Percentiles rank a stretch among this genome's conserved stretches.
Evolutionary conservation across 2,113 vertebrate genomes (phyloP).

Genomic region (Saimiri boliviensis): DNA sequence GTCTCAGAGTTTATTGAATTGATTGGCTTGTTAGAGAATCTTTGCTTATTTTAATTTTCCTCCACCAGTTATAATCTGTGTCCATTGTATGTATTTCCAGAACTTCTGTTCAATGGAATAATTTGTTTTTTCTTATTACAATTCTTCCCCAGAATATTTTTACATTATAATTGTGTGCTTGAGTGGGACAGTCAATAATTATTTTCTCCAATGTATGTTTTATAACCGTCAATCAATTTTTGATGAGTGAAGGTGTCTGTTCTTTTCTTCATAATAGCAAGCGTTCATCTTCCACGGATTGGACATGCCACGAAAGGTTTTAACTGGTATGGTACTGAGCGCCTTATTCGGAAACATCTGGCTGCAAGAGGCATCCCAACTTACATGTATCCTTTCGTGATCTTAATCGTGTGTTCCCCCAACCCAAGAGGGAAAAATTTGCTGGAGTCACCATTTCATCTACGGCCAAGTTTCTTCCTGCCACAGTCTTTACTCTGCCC

Average conservation of each 20-base stretch:
- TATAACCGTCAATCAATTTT: background rate
- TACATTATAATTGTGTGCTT: constrained; percentile 3
- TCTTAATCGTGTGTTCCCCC: background rate
- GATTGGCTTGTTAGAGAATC: background rate
- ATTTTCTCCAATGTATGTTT: background rate
- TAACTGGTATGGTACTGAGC: constrained; percentile 97
- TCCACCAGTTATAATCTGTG: background rate
- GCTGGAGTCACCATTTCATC: background rate
- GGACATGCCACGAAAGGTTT: constrained; percentile 93
- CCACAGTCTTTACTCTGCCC: background rate
- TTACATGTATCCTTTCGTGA: constrained; percentile 90
- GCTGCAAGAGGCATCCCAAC: constrained; percentile 89
- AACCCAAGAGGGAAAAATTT: background rate
- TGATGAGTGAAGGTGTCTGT: background rate
- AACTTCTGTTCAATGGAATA: background rate
- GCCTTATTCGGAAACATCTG: constrained; percentile 93
- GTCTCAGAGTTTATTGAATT: background rate
- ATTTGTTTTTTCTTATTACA: background rate
- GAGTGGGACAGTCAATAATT: background rate
- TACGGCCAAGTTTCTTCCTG: background rate
- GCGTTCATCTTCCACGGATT: constrained; percentile 95
- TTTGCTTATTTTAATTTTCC: background rate
- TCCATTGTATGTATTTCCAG: background rate
- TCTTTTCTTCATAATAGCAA: constrained; percentile 82
- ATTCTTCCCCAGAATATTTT: background rate